phyloP scores from a whole-genome alignment of 1,140 invertebrate genomes.

The Drosophila malerkotliana region DNA sequence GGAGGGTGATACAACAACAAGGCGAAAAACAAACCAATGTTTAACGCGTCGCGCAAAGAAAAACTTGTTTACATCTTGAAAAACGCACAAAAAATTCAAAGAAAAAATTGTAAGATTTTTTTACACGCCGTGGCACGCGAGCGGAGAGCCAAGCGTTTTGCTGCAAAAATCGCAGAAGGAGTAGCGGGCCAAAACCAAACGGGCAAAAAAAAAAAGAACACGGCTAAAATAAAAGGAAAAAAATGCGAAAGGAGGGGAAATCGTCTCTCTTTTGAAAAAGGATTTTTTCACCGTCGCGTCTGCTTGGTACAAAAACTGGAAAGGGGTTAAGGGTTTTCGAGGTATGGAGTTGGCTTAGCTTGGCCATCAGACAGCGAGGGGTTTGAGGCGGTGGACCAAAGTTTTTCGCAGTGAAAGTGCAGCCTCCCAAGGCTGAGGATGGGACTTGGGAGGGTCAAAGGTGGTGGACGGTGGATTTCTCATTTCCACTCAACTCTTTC shows the following conservation, averaged over 20 bases:
- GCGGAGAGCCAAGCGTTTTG: constrained; percentile 47
- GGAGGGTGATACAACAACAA: constrained; percentile 16
- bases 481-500: not conserved
- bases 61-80: constrained; percentile 82
- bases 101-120: constrained; percentile 52
- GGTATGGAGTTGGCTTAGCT: constrained; percentile 30
- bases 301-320: constrained; percentile 17
- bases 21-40: constrained; percentile 48
- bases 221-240: constrained; percentile 16
- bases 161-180: constrained; percentile 57
- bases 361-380: constrained; percentile 49
- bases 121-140: constrained; percentile 58
- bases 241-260: constrained; percentile 42
- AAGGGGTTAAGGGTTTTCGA: constrained; percentile 8
- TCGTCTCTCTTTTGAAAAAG: constrained; percentile 60
- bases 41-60: constrained; percentile 68
- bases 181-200: constrained; percentile 31
- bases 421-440: constrained; percentile 8
- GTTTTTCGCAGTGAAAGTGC: constrained; percentile 71
- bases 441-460: not conserved
- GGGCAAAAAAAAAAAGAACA: constrained; percentile 5
- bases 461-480: not conserved
- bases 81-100: constrained; percentile 54
- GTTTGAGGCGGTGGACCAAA: constrained; percentile 40
- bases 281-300: constrained; percentile 64